A percentile compares a stretch with the other conserved stretches of the same genome.
phyloP scores from a whole-genome alignment of 2,113 vertebrate species.

The Ophthalmolycus amberensis region DNA sequence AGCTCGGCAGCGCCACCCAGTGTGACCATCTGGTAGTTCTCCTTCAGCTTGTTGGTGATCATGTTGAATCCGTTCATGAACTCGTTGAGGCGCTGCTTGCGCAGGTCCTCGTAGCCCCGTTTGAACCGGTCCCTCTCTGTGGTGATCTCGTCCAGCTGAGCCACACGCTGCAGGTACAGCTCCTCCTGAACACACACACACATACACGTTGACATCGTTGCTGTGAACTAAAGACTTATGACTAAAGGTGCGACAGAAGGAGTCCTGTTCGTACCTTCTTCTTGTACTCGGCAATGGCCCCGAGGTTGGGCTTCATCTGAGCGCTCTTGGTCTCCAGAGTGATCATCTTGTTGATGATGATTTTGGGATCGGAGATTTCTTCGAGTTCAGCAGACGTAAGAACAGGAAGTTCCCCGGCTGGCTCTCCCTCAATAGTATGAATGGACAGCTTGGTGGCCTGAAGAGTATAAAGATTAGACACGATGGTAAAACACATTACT shows the following conservation, averaged over 20 bases:
- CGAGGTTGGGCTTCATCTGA: slow-evolving; percentile 93
- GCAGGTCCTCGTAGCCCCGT: slow-evolving; percentile 89
- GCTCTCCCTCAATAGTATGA: slow-evolving; percentile 86
- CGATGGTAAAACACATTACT: not conserved
- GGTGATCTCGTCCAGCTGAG: slow-evolving; percentile 93
- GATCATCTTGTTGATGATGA: slow-evolving; percentile 89
- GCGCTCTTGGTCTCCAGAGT: slow-evolving; percentile 89
- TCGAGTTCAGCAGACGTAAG: slow-evolving; percentile 85
- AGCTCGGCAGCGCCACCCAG: slow-evolving; percentile 96
- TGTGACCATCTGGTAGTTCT: slow-evolving; percentile 99
- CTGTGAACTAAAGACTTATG: not conserved
- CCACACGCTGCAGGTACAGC: slow-evolving; percentile 92
- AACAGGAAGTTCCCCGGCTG: slow-evolving; percentile 82
- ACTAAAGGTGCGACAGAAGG: not conserved
- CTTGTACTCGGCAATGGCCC: slow-evolving; percentile 91
- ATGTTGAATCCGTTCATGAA: slow-evolving; percentile 97
- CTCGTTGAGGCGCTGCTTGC: slow-evolving; percentile 94
- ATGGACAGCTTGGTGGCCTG: slow-evolving; percentile 89
- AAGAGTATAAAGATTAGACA: not conserved
- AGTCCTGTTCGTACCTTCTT: slow-evolving; percentile 85
- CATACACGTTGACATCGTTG: not conserved
- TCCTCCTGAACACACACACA: slow-evolving; percentile 87
- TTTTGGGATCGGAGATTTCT: slow-evolving; percentile 83
- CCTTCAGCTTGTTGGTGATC: slow-evolving; percentile 97
- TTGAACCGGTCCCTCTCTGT: slow-evolving; percentile 90